Conservation (phyloP, 1,140 invertebrate species). For the Drosophila cardini region DNA sequence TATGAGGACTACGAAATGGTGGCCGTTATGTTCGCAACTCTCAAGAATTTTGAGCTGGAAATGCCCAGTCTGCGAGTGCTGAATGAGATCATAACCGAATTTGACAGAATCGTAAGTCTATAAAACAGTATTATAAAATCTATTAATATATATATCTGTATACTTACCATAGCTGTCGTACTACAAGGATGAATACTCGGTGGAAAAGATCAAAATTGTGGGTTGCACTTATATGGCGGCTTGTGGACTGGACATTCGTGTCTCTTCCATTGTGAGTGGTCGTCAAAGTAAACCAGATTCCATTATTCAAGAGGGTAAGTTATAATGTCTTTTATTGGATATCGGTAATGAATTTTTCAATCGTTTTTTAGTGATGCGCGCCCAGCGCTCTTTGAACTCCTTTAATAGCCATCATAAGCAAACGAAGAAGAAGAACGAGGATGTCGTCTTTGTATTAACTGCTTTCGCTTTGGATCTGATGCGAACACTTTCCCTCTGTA, state of each 20-base stretch:
- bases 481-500: conserved; percentile 45
- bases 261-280: conserved; percentile 9
- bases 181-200: conserved; percentile 53
- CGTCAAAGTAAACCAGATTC: not conserved
- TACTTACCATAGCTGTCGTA: not conserved
- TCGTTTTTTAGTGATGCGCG: not conserved
- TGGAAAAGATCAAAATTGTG: conserved; percentile 97
- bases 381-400: not conserved
- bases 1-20: conserved; percentile 93
- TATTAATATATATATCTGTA: not conserved
- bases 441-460: conserved; percentile 58
- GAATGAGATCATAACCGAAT: conserved; percentile 95
- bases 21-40: conserved; percentile 96
- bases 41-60: conserved; percentile 89
- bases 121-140: no score
- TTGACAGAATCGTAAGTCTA: conserved; percentile 87
- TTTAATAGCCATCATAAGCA: not conserved
- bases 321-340: not conserved
- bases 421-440: conserved; percentile 12
- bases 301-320: conserved; percentile 22
- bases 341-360: not conserved
- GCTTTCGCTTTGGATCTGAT: conserved; percentile 64
- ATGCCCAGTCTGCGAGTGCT: conserved; percentile 90
- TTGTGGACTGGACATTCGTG: conserved; percentile 89
- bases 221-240: conserved; percentile 97